Percentiles rank a stretch among this genome's conserved stretches.
phyloP scores from a whole-genome alignment of 1,140 invertebrate species.

The Pogonus chalceus region DNA sequence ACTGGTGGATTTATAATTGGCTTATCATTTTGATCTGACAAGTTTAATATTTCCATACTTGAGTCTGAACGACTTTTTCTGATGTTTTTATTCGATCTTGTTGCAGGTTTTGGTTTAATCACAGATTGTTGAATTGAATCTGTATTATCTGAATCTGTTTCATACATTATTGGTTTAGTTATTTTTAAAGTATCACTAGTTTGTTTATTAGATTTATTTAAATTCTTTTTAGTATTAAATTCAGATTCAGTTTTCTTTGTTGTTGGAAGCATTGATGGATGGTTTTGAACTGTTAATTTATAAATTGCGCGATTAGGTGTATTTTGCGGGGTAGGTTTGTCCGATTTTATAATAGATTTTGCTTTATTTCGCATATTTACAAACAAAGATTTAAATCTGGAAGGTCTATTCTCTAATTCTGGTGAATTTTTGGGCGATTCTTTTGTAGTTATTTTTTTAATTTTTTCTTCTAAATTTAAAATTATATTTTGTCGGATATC shows the following conservation, averaged over 20 bases:
- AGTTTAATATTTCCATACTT: no score
- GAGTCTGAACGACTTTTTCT: no score
- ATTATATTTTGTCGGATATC: constrained; percentile 16
- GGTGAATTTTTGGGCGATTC: neutral
- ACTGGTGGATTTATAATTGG: no score
- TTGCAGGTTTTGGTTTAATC: no score
- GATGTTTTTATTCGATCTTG: no score
- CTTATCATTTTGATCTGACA: no score
- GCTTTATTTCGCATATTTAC: neutral
- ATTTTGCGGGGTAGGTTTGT: neutral
- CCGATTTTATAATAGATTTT: neutral
- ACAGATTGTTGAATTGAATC: neutral
- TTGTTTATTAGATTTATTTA: neutral
- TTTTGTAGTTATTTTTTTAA: constrained; percentile 7
- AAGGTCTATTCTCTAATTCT: neutral
- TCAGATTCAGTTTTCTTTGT: neutral
- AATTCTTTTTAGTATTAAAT: neutral
- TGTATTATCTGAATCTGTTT: neutral
- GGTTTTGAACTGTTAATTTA: neutral
- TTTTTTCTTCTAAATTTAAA: constrained; percentile 14
- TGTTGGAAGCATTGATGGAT: neutral
- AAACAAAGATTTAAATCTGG: neutral
- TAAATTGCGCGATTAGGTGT: neutral
- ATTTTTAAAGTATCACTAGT: neutral
- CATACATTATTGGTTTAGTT: neutral